These are phyloP conservation scores for Siniperca scherzeri DNA, from an alignment of 2,797 vertebrate genomes.

Conservation along the genomic window DNA sequence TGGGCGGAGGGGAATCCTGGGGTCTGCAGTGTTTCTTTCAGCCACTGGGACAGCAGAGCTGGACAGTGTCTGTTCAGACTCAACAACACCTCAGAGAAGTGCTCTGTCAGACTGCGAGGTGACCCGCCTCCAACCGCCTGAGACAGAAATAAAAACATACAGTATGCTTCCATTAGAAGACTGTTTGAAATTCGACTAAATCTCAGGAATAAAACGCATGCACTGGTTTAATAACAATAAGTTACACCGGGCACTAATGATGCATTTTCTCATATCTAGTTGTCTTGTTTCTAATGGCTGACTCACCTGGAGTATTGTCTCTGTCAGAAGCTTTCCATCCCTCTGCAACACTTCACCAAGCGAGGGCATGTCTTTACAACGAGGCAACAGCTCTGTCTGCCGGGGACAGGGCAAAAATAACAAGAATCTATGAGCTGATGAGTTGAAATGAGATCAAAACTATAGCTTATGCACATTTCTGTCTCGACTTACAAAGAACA, in stretches of 20 bases:
- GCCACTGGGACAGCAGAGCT: constrained; percentile 90
- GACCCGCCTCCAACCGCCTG: constrained; percentile 93
- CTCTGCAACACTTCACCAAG: constrained; percentile 92
- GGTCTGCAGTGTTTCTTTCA: constrained; percentile 93
- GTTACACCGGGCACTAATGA: neutral
- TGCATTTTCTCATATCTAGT: neutral
- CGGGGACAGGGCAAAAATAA: constrained; percentile 13
- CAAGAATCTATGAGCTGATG: neutral
- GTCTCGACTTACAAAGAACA: constrained; percentile 93
- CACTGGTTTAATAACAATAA: neutral
- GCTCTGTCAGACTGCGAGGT: constrained; percentile 91
- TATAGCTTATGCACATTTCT: neutral
- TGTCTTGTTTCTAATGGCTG: neutral
- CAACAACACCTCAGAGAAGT: constrained; percentile 94
- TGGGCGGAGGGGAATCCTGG: constrained; percentile 92
- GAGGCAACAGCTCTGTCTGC: constrained; percentile 94
- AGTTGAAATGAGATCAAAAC: neutral
- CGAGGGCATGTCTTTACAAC: constrained; percentile 89
- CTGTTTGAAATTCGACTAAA: neutral
- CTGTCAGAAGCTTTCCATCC: constrained; percentile 92
- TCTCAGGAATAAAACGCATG: neutral
- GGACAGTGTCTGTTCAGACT: constrained; percentile 95
- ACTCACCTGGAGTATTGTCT: constrained; percentile 93
- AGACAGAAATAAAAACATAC: neutral
- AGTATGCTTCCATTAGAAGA: neutral